phyloP scores from a whole-genome alignment of 2,888 invertebrate genomes.

The Rhingia rostrata region DNA sequence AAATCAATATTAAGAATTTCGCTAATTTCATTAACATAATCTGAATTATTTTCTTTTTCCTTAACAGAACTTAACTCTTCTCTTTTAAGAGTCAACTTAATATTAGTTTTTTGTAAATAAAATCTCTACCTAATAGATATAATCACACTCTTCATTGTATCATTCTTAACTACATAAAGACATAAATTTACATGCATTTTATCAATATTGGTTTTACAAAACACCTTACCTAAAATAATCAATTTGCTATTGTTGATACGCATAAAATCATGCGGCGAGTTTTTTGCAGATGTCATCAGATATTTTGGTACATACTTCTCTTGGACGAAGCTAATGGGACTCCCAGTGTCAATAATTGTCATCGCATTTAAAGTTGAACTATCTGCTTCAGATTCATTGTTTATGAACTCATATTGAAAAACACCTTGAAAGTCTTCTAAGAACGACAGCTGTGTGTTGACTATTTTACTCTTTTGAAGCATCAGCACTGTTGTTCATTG shows the following conservation, averaged over 20 bases:
- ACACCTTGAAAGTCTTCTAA: not conserved
- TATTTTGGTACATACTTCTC: not conserved
- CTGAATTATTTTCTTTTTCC: not conserved
- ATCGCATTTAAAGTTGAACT: not conserved
- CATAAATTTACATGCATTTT: conserved; percentile 20
- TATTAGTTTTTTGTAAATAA: conserved; percentile 38
- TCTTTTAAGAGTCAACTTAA: conserved; percentile 17
- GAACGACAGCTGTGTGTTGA: no score
- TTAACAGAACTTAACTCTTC: not conserved
- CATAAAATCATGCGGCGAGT: not conserved
- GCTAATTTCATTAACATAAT: not conserved
- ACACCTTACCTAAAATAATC: no score
- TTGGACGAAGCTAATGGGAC: conserved; percentile 20
- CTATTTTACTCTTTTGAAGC: no score
- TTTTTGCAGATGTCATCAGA: conserved; percentile 6
- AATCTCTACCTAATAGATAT: conserved; percentile 44
- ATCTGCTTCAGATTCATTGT: not conserved
- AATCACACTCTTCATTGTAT: conserved; percentile 40
- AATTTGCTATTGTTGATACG: conserved; percentile 25
- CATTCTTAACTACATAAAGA: conserved; percentile 39
- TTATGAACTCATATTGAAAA: not conserved
- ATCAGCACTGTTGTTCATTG: not conserved
- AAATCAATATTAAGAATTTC: conserved; percentile 46
- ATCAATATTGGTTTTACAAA: conserved; percentile 39
- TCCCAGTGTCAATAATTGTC: conserved; percentile 27